A percentile compares a stretch with the other conserved stretches of the same genome.
Evolutionary conservation across 2,797 vertebrate genomes (phyloP).

Genomic region (Lepus townsendii): DNA sequence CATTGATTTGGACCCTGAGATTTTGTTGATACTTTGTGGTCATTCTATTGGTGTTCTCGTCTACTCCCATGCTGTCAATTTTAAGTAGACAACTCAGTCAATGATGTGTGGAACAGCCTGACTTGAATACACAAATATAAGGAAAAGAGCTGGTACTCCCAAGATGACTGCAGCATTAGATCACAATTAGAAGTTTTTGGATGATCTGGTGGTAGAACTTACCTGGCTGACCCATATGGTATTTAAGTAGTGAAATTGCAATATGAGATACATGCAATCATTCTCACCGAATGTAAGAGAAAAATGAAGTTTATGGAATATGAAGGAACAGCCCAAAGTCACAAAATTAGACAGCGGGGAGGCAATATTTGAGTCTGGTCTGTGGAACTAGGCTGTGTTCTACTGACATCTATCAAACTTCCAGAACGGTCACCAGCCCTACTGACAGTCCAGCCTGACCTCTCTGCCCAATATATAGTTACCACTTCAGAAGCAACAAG

Average conservation of each 20-base stretch:
- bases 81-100: background rate
- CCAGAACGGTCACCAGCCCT: no score
- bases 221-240: background rate
- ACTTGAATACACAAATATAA: rapidly evolving
- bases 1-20: background rate
- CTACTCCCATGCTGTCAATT: background rate
- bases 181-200: background rate
- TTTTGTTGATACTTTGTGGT: background rate
- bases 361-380: no score
- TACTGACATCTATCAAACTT: no score
- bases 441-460: background rate
- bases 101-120: background rate
- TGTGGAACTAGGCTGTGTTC: background rate
- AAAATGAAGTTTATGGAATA: background rate
- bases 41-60: background rate
- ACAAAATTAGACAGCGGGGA: background rate
- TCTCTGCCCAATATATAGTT: background rate
- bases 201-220: no score
- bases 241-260: background rate
- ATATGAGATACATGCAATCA: background rate
- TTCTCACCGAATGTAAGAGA: background rate
- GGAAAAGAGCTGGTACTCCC: background rate
- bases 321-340: background rate
- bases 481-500: background rate
- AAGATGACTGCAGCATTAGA: background rate